These are phyloP conservation scores for Dynastes hyllus DNA, from an alignment of 2,888 invertebrate genomes.

Conservation along the genomic window DNA sequence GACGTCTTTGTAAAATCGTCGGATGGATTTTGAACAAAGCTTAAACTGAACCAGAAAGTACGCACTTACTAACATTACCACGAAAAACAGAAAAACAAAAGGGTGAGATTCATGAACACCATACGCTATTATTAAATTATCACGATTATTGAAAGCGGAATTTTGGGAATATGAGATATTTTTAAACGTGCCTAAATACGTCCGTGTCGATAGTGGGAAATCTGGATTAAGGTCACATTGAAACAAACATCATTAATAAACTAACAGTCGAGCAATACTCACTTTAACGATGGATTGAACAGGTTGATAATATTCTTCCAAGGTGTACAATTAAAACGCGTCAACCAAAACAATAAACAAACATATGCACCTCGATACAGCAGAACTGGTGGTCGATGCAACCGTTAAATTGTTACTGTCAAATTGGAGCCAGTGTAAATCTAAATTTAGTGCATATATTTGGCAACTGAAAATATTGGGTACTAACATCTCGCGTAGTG, in stretches of 20 bases:
- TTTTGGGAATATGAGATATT: conserved; percentile 31
- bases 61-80: conserved; percentile 25
- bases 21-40: conserved; percentile 60
- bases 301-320: neutral
- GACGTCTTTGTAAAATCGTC: conserved; percentile 55
- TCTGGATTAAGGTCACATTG: conserved; percentile 45
- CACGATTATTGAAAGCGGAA: neutral
- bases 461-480: conserved; percentile 49
- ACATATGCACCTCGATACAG: conserved; percentile 11
- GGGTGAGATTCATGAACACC: conserved; percentile 10
- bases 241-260: conserved; percentile 37
- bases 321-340: conserved; percentile 4
- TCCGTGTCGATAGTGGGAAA: conserved; percentile 40
- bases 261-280: neutral
- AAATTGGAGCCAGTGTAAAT: conserved; percentile 40
- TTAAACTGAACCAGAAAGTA: conserved; percentile 58
- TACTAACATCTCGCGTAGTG: conserved; percentile 28
- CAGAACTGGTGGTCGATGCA: conserved; percentile 43
- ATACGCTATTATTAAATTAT: conserved; percentile 14
- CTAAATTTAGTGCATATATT: conserved; percentile 52
- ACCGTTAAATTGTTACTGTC: conserved; percentile 50
- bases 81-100: conserved; percentile 23
- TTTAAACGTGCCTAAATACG: conserved; percentile 42
- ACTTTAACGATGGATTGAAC: neutral
- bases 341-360: conserved; percentile 10